Base-by-base conservation (phyloP, 2,888 invertebrate genomes). In the Tachina fera region DNA sequence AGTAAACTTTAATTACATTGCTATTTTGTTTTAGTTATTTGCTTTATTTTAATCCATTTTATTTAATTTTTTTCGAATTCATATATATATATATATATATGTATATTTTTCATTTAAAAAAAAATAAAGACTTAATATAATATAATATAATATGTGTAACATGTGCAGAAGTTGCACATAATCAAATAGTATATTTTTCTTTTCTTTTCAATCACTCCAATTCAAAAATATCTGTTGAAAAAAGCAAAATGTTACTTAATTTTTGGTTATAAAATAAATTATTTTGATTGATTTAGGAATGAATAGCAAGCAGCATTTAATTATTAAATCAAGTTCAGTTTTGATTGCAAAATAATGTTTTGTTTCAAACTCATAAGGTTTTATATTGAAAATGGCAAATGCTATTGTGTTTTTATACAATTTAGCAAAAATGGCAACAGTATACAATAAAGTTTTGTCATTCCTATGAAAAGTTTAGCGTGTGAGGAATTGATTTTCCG, bases 261-360 rank as follows among this genome's bases (percentile, higher is more conserved):
- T 16, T n/a, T 31, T 68, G 58, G 49, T 47, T 63, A 19, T 41
- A 43, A 6, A 45, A 19, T 45, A 67, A 60, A 56, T 56, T n/a
- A 53, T 19, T 53, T 53, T 9, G 9, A 16, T n/a, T 16, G 31
- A 31, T 31, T 31, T 31, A 0, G 5, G 31, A 31, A 31, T 31
- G 31, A 31, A 31, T 31, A 31, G 6, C 31, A 31, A 31, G 6
- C 31, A 31, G 6, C n/a, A 16, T 53, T 51, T 74, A 6, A 31
- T 31, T 31, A 31, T 31, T 31, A 1, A 31, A 31, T 74, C 70
- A 79, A 79, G 70, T 83, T 77, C 56, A 83, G 16, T 49, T 60
- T 68, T 83, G 51, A 78, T 83, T 72, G 19, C 71, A 78, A 53
- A 83, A 83, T 51, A 1, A 22, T 5, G 41, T 65, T 60, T 60